Base-by-base conservation (phyloP, 2,888 invertebrate genomes). In the Drosophila macrothrix region DNA sequence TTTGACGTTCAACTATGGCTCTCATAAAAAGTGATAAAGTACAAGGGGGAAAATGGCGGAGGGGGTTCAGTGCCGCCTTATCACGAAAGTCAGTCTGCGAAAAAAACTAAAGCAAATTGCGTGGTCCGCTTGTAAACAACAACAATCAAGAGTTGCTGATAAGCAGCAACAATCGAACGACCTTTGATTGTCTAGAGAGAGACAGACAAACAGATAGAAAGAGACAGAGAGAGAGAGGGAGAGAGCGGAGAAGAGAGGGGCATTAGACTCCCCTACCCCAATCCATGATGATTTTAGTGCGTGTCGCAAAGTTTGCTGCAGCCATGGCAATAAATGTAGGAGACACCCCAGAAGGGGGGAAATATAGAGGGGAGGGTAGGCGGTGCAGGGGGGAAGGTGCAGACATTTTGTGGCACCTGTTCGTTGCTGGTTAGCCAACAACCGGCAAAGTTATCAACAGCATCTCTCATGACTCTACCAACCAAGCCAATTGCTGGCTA, bases 41-140 rank as follows among this genome's bases (percentile, higher is more conserved):
- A 46, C 43, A 39, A 41, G 56, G 58, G 35, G 53, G 0, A 2
- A n/a, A 6, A 14, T 3, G 4, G 12, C 10, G 53, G 3, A 0
- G 6, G 1, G 53, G 14, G n/a, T 0, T 2, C n/a, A 28, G 12
- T 19, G 31, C 39, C 25, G 46, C 60, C 77, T 89, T 87, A 89
- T 89, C 84, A 73, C 9, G 31, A 31, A 31, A 54, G 35, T 7
- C 9, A 46, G 9, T 7, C 16, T 16, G 46, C 67, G 68, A 53
- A n/a, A n/a, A 19, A 29, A 53, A 53, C 35, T 81, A 70, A 73
- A 75, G 73, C 77, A 64, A 80, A 80, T 82, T 89, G 82, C 87
- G 84, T 84, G 84, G 78, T 69, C 43, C 53, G 79, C 56, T 67
- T 73, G 90, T 82, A 84, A 87, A 88, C 90, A 84, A 84, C 72